phyloP scores from a whole-genome alignment of 1,140 invertebrate species.

The Caenorhabditis brenneri region DNA sequence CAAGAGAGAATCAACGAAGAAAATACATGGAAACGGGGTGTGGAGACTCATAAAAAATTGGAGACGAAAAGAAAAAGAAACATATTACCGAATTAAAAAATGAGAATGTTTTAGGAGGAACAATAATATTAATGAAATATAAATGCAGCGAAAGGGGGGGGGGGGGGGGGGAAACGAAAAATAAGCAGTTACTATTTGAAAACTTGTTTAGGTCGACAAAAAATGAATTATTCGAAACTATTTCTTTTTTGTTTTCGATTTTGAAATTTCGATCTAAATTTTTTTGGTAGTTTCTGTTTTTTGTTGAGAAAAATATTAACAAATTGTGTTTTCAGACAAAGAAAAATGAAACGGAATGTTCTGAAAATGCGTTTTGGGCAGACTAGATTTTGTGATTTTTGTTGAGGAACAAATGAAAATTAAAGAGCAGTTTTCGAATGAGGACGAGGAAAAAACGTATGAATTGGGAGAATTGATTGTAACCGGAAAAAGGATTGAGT shows the following conservation, averaged over 20 bases:
- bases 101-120: neutral
- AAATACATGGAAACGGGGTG: neutral
- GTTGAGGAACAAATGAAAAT: neutral
- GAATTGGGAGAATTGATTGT: neutral
- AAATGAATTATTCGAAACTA: neutral
- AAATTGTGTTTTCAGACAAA: neutral
- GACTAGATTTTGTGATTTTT: neutral
- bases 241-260: neutral
- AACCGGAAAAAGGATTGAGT: neutral
- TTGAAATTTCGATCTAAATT: constrained; percentile 34
- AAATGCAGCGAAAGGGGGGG: neutral
- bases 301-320: neutral
- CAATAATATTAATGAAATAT: constrained; percentile 30
- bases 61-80: no score
- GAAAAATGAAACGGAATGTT: constrained; percentile 17
- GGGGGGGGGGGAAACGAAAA: neutral
- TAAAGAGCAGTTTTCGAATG: no score
- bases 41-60: neutral
- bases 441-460: no score
- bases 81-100: no score
- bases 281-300: neutral
- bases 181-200: neutral
- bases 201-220: no score
- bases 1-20: neutral
- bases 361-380: neutral